A percentile compares a stretch with the other conserved stretches of the same genome.
phyloP scores from a whole-genome alignment of 1,140 invertebrate genomes.

The Dreissena rostriformis region DNA sequence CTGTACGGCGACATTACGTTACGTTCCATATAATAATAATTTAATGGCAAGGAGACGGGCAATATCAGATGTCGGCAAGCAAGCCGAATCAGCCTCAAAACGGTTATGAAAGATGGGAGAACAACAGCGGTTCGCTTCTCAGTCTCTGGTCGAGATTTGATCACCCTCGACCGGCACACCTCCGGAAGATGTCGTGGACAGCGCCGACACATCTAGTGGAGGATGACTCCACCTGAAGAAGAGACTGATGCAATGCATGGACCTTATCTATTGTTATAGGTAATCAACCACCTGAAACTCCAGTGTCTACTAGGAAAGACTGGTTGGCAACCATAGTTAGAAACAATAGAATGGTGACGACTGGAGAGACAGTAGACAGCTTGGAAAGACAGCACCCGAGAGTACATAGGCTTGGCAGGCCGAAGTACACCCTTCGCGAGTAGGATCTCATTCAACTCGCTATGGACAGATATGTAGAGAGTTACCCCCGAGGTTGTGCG shows the following conservation, averaged over 20 bases:
- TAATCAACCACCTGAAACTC: not conserved
- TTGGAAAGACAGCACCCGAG: not conserved
- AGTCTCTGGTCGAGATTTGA: no score
- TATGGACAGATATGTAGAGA: not conserved
- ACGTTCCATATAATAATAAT: no score
- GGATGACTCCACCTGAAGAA: no score
- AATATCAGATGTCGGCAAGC: no score
- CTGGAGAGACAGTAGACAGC: not conserved
- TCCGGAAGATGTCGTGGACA: no score
- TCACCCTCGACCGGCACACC: no score
- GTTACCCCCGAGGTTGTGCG: not conserved
- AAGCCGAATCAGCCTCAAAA: no score
- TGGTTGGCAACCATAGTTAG: not conserved
- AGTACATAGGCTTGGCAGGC: not conserved
- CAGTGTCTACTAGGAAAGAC: not conserved
- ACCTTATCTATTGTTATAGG: constrained; percentile 6
- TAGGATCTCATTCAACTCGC: not conserved
- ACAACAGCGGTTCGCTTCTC: no score
- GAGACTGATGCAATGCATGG: no score
- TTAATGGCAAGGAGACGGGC: not conserved
- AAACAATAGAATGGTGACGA: not conserved
- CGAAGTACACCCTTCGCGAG: not conserved
- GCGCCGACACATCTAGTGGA: no score
- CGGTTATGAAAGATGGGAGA: no score
- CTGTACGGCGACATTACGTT: no score